Conservation (phyloP, 64 coral and sea anemone species). For the Stylophora pistillata region DNA sequence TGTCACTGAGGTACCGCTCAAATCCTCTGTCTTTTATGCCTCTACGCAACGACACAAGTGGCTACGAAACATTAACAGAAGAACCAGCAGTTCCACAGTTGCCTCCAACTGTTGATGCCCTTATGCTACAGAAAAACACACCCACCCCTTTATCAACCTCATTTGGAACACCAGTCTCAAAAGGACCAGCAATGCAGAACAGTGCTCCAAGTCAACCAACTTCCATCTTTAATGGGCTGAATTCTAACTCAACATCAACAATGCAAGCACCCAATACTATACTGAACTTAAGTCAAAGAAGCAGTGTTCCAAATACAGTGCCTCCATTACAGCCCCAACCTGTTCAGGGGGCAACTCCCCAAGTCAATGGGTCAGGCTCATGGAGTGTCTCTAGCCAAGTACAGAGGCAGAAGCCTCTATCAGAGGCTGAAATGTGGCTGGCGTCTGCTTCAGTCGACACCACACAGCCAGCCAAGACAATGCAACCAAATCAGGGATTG, state of each 20-base stretch:
- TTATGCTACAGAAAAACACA: conserved; percentile 17
- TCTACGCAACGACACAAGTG: conserved; percentile 63
- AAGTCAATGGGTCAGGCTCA: conserved; percentile 8
- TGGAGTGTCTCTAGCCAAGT: conserved; percentile 1
- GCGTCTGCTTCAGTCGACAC: conserved; percentile 67
- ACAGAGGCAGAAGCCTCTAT: conserved; percentile 26
- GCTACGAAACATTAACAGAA: conserved; percentile 87
- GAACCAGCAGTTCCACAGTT: conserved; percentile 81
- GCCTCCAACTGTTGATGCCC: conserved; percentile 70
- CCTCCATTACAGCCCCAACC: conserved; percentile 62
- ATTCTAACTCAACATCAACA: conserved; percentile 2
- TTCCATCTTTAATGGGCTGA: conserved; percentile 57
- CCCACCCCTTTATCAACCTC: neutral
- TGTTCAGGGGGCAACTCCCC: neutral
- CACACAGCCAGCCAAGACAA: conserved; percentile 32
- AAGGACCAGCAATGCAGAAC: neutral
- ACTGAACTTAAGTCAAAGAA: conserved; percentile 12
- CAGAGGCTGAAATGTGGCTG: conserved; percentile 91
- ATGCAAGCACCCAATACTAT: conserved; percentile 18
- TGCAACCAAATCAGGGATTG: conserved; percentile 74
- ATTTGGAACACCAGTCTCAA: conserved; percentile 12
- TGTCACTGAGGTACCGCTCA: conserved; percentile 92
- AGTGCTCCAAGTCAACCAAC: conserved; percentile 33
- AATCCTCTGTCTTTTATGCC: conserved; percentile 88
- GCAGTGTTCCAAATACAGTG: conserved; percentile 22